Evolutionary conservation across 2,888 invertebrate genomes (phyloP).

Genomic region (Hemithea aestivaria): DNA sequence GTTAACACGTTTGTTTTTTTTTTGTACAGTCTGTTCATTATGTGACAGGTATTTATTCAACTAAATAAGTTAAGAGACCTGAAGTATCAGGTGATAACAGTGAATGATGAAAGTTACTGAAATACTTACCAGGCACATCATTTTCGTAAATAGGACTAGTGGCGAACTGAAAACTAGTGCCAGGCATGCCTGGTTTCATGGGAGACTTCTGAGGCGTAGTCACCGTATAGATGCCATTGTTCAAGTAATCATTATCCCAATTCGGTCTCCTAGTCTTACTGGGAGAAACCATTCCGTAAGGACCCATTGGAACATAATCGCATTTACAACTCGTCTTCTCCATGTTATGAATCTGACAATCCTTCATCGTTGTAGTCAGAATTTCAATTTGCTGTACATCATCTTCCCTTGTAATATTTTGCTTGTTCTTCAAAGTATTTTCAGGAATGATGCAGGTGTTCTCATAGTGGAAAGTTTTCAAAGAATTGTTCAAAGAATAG

Average conservation of each 20-base stretch:
- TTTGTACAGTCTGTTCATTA: no score
- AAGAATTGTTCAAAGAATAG: slow-evolving; percentile 78
- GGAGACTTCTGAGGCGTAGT: slow-evolving; percentile 70
- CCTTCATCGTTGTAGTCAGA: slow-evolving; percentile 66
- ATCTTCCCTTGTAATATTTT: slow-evolving; percentile 65
- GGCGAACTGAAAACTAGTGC: slow-evolving; percentile 71
- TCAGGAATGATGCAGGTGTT: slow-evolving; percentile 72
- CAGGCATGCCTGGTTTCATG: slow-evolving; percentile 56
- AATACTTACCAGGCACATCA: slow-evolving; percentile 60
- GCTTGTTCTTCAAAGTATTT: slow-evolving; percentile 66
- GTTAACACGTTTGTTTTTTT: no score
- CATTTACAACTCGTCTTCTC: slow-evolving; percentile 68
- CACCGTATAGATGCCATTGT: slow-evolving; percentile 68
- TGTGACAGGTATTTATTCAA: no score
- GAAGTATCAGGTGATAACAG: no score
- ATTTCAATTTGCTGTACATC: slow-evolving; percentile 72
- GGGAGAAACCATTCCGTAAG: slow-evolving; percentile 65
- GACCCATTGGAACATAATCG: slow-evolving; percentile 70
- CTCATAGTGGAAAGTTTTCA: slow-evolving; percentile 73
- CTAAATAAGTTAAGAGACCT: no score
- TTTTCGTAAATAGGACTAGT: slow-evolving; percentile 71
- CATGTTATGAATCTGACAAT: slow-evolving; percentile 68
- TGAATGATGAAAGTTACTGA: no score
- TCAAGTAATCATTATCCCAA: slow-evolving; percentile 67
- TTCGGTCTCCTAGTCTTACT: slow-evolving; percentile 58